phyloP scores from a whole-genome alignment of 2,113 vertebrate genomes.

The Hymenochirus boettgeri region DNA sequence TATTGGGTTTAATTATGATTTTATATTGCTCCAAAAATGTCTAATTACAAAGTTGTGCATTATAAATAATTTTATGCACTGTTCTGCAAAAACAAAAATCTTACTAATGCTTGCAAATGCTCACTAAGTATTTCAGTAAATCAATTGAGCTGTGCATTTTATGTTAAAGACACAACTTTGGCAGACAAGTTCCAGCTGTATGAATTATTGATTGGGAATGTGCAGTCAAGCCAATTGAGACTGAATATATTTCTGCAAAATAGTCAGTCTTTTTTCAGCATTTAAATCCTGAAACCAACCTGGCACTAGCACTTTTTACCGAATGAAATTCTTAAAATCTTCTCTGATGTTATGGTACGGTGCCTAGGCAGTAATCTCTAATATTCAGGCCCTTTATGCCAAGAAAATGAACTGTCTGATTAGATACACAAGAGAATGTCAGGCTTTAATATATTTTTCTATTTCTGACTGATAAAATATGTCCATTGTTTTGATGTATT shows the following conservation, averaged over 20 bases:
- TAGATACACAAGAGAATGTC: slow-evolving; percentile 23
- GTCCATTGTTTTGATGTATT: slow-evolving; percentile 31
- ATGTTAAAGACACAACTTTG: slow-evolving; percentile 38
- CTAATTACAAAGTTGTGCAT: no score
- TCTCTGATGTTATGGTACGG: slow-evolving; percentile 9
- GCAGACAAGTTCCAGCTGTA: slow-evolving; percentile 22
- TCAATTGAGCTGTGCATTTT: slow-evolving; percentile 30
- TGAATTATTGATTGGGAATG: slow-evolving; percentile 38
- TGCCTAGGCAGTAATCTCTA: slow-evolving; percentile 27
- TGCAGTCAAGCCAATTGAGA: slow-evolving; percentile 23
- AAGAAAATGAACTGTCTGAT: slow-evolving; percentile 31
- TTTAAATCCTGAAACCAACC: slow-evolving; percentile 21
- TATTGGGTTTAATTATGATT: no score
- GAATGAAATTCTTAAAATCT: slow-evolving; percentile 20
- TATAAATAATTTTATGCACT: no score
- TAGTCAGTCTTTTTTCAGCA: slow-evolving; percentile 21
- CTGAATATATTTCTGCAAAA: slow-evolving; percentile 34
- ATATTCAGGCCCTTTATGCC: slow-evolving; percentile 12
- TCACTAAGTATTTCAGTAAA: slow-evolving; percentile 38
- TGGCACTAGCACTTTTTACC: slow-evolving; percentile 9
- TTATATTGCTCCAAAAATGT: no score
- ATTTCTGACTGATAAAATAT: slow-evolving; percentile 31
- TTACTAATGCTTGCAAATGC: no score
- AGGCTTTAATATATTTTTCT: slow-evolving; percentile 5
- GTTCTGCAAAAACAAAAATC: no score